Conservation (phyloP, 2,888 invertebrate species). For the Andrena minutula region DNA sequence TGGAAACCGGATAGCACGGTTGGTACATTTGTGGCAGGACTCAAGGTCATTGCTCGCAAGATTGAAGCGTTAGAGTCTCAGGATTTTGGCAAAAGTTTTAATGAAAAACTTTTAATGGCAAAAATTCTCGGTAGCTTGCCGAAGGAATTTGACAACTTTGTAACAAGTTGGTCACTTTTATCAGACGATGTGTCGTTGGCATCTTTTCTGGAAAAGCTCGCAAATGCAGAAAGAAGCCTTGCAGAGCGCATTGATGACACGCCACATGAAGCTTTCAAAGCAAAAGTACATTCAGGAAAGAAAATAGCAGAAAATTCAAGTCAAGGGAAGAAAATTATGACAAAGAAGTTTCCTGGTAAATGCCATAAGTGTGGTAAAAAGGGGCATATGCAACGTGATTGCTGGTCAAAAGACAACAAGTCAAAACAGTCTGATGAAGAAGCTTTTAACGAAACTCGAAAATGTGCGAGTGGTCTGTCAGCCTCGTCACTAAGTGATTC, state of each 20-base stretch:
- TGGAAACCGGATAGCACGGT: conserved; percentile 41
- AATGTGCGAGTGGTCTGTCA: conserved; percentile 11
- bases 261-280: conserved; percentile 27
- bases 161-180: conserved; percentile 47
- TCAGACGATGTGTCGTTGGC: conserved; percentile 36
- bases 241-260: conserved; percentile 14
- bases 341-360: conserved; percentile 21
- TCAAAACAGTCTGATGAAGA: not conserved
- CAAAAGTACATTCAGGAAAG: not conserved
- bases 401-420: conserved; percentile 21
- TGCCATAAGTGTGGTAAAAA: conserved; percentile 39
- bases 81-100: conserved; percentile 45
- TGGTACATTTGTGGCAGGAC: conserved; percentile 43
- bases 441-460: conserved; percentile 4
- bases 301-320: too few species aligned
- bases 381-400: conserved; percentile 16
- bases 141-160: conserved; percentile 30
- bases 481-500: conserved; percentile 8
- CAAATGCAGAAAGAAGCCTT: conserved; percentile 40
- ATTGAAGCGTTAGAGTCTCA: conserved; percentile 47
- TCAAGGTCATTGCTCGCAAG: conserved; percentile 38
- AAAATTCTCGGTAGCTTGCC: conserved; percentile 45
- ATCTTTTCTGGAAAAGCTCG: conserved; percentile 32
- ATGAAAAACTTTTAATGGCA: conserved; percentile 51
- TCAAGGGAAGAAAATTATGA: not conserved